Evolutionary conservation across 1,140 invertebrate genomes (phyloP).

Genomic region (Zaprionus taronus): DNA sequence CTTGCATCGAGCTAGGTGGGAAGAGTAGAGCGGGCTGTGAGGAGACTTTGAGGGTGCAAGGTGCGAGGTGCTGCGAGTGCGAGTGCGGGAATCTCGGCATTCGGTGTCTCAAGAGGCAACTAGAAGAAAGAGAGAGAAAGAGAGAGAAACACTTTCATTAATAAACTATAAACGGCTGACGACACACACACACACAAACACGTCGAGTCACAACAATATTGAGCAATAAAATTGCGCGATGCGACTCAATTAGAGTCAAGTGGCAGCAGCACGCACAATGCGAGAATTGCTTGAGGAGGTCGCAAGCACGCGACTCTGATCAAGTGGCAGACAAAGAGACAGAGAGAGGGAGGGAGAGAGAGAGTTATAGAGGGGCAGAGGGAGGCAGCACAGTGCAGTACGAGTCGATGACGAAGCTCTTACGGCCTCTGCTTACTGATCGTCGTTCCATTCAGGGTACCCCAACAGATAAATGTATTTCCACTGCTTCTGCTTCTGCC

Average conservation of each 20-base stretch:
- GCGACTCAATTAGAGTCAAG: constrained; percentile 80
- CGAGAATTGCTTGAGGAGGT: constrained; percentile 7
- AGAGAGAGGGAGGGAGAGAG: neutral
- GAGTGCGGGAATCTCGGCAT: constrained; percentile 74
- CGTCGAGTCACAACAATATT: constrained; percentile 5
- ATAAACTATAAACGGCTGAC: constrained; percentile 46
- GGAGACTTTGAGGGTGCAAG: neutral
- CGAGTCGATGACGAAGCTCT: neutral
- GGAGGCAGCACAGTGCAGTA: neutral
- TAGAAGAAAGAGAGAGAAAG: constrained; percentile 18
- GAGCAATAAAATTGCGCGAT: constrained; percentile 69
- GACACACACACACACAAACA: constrained; percentile 22
- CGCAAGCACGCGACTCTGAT: constrained; percentile 63
- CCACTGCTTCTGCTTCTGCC: neutral
- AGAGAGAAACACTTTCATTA: constrained; percentile 64
- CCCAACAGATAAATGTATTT: neutral
- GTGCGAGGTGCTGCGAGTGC: constrained; percentile 57
- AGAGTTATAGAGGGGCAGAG: neutral
- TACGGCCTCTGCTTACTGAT: constrained; percentile 22
- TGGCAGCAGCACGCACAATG: constrained; percentile 62
- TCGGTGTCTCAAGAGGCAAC: constrained; percentile 49
- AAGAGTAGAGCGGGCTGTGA: constrained; percentile 15
- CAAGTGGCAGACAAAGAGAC: neutral
- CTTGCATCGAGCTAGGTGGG: constrained; percentile 56
- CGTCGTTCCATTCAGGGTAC: constrained; percentile 6